phyloP scores from a whole-genome alignment of 2,113 vertebrate species.

The Nothoprocta perdicaria region DNA sequence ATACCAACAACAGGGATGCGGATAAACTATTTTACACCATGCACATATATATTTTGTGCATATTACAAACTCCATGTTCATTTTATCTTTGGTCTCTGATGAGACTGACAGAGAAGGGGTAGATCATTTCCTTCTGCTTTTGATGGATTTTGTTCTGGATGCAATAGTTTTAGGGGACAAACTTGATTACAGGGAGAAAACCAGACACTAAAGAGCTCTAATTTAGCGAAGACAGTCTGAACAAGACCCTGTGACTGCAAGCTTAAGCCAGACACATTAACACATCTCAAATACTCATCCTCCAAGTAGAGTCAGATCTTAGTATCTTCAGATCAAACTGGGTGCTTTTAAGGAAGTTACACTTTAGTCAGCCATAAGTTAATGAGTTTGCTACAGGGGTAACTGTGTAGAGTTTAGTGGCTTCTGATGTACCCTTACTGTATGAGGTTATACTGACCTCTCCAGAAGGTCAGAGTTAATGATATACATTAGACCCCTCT shows the following conservation, averaged over 20 bases:
- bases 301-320: neutral
- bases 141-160: conserved; percentile 20
- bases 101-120: neutral
- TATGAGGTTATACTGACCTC: neutral
- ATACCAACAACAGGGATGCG: conserved; percentile 19
- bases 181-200: conserved; percentile 8
- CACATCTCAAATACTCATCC: neutral
- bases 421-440: neutral
- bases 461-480: neutral
- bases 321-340: neutral
- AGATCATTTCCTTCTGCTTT: neutral
- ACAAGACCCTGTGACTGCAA: neutral
- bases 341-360: neutral
- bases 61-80: neutral
- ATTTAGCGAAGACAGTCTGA: neutral
- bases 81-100: neutral
- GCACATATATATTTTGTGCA: neutral
- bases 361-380: neutral
- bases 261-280: neutral
- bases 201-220: neutral
- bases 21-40: conserved; percentile 12
- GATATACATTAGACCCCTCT: neutral
- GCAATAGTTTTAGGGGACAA: neutral
- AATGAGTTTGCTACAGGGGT: neutral
- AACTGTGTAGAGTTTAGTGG: neutral